Conservation (phyloP, 2,797 vertebrate genomes). For the Rachycentron canadum region DNA sequence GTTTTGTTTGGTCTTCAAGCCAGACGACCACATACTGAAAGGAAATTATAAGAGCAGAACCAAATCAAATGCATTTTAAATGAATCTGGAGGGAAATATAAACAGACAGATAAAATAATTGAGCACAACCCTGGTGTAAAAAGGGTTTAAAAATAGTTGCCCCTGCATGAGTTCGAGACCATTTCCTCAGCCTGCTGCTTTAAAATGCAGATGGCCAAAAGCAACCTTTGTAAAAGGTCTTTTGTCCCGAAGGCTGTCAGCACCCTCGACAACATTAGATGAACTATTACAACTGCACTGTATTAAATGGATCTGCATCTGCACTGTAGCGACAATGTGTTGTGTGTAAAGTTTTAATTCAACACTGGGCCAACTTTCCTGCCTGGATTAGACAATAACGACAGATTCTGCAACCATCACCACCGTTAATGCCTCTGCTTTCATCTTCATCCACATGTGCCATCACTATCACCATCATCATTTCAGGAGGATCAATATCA, state of each 20-base stretch:
- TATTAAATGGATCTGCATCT: conserved; percentile 36
- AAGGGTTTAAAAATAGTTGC: conserved; percentile 17
- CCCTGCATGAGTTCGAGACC: conserved; percentile 2
- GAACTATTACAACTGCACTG: conserved; percentile 50
- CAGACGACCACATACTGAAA: not conserved
- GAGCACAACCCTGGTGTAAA: not conserved
- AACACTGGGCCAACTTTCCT: not conserved
- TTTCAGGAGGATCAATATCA: conserved; percentile 47
- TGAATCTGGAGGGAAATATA: conserved; percentile 21
- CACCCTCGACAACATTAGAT: conserved; percentile 27
- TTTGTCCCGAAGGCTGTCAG: conserved; percentile 56
- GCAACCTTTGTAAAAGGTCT: conserved; percentile 47
- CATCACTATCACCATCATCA: conserved; percentile 48
- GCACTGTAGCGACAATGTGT: conserved; percentile 39
- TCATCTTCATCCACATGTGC: conserved; percentile 37
- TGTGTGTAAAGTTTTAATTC: conserved; percentile 39
- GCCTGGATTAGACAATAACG: conserved; percentile 8
- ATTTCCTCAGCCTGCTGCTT: conserved; percentile 10
- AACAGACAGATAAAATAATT: conserved; percentile 3
- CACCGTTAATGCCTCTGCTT: conserved; percentile 33
- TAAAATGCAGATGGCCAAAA: conserved; percentile 50
- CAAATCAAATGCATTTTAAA: conserved; percentile 40
- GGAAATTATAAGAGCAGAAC: conserved; percentile 6
- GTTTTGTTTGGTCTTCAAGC: not conserved
- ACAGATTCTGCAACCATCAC: conserved; percentile 13